Percentiles rank a stretch among this genome's conserved stretches.
Conservation (phyloP, 2,888 invertebrate species). For the Agonopterix heracliana region DNA sequence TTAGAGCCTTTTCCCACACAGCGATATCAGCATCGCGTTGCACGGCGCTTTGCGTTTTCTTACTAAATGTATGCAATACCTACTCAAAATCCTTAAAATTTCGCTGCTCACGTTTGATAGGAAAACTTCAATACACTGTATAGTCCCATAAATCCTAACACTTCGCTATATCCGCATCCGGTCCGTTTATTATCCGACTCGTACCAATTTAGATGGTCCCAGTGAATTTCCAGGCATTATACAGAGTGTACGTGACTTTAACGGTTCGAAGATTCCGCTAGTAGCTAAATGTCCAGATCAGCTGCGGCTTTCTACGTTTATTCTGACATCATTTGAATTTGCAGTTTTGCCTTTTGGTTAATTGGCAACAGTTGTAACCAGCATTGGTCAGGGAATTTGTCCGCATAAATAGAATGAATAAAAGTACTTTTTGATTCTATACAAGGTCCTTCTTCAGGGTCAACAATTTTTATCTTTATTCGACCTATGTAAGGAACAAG, state of each 20-base stretch:
- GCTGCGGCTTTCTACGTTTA: constrained; percentile 34
- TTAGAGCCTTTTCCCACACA: no score
- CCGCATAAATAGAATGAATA: no score
- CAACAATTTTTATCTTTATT: no score
- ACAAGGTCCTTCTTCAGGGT: no score
- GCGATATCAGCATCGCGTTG: no score
- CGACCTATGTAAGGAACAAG: no score
- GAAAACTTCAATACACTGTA: constrained; percentile 7
- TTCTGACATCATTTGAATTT: constrained; percentile 25
- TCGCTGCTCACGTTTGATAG: background rate
- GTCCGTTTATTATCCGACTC: constrained; percentile 49
- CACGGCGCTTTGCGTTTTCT: no score
- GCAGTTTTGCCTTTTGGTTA: constrained; percentile 12
- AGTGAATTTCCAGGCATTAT: constrained; percentile 49
- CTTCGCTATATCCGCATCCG: constrained; percentile 42
- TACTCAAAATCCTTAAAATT: background rate
- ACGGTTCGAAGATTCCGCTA: constrained; percentile 29
- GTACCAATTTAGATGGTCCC: constrained; percentile 46
- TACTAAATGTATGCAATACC: no score
- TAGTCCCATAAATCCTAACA: constrained; percentile 42
- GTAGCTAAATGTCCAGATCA: constrained; percentile 27
- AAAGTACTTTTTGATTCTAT: no score
- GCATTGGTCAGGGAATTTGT: no score
- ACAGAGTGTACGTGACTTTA: constrained; percentile 50
- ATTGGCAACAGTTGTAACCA: background rate